Conservation (phyloP, 2,797 vertebrate genomes). For the Hirundo rustica region DNA sequence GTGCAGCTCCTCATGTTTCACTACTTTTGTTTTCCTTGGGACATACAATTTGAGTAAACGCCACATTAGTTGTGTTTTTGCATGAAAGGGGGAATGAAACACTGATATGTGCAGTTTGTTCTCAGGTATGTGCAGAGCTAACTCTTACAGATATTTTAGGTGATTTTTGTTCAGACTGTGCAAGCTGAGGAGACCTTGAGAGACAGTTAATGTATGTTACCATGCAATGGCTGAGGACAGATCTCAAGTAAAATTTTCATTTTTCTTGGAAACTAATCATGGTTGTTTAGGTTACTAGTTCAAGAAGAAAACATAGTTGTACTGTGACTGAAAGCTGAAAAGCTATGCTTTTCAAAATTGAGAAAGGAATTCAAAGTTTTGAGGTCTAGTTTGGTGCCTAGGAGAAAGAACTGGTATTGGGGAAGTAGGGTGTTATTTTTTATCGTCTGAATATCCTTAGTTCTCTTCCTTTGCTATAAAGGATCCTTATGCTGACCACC, state of each 20-base stretch:
- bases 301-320: background rate
- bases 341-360: background rate
- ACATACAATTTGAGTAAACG: background rate
- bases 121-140: background rate
- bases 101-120: background rate
- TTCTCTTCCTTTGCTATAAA: background rate
- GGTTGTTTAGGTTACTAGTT: background rate
- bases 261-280: background rate
- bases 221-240: background rate
- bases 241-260: background rate
- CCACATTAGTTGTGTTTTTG: rapidly evolving
- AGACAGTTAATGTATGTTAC: background rate
- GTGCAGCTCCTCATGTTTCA: background rate
- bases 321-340: background rate
- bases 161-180: background rate
- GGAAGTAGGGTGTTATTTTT: background rate
- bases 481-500: background rate
- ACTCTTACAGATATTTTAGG: background rate
- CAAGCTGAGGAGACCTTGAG: background rate
- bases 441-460: background rate
- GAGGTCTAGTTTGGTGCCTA: background rate
- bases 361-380: background rate
- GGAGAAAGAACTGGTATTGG: background rate
- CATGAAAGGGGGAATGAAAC: background rate
- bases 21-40: background rate